A percentile compares a stretch with the other conserved stretches of the same genome.
phyloP scores from a whole-genome alignment of 2,797 vertebrate genomes.

The Coluber constrictor region DNA sequence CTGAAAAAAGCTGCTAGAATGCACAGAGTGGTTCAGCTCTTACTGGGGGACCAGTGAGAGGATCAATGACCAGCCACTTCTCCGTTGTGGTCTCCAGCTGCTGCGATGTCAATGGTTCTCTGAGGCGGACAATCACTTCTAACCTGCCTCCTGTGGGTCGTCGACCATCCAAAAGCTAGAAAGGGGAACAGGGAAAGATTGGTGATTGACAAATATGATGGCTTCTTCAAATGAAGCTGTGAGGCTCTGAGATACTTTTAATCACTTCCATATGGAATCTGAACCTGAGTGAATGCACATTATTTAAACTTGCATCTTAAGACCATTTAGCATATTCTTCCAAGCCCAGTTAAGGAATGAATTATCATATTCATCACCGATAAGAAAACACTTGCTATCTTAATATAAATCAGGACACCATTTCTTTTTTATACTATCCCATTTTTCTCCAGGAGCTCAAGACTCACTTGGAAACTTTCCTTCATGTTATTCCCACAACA shows the following conservation, averaged over 20 bases:
- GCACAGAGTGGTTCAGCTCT: background rate
- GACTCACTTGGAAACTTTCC: background rate
- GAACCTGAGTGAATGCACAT: too few species aligned
- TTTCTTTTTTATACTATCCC: background rate
- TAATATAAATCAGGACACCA: background rate
- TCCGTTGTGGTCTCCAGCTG: constrained; percentile 82
- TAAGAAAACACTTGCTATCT: background rate
- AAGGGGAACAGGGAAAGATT: background rate
- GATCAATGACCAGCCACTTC: constrained; percentile 84
- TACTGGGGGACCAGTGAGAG: constrained; percentile 72
- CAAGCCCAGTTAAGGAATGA: background rate
- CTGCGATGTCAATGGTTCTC: constrained; percentile 80
- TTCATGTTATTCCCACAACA: background rate
- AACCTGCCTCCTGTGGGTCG: constrained; percentile 84
- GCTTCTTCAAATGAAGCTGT: too few species aligned
- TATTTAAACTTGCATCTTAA: background rate
- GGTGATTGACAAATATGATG: background rate
- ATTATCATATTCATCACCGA: background rate
- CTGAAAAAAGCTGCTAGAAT: background rate
- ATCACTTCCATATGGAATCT: background rate
- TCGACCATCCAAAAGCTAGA: constrained; percentile 85
- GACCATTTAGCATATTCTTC: background rate
- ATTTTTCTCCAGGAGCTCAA: background rate
- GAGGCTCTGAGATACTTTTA: background rate
- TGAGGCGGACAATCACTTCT: constrained; percentile 83